These are phyloP conservation scores for Trididemnum miniatum DNA, from an alignment of 23 tunicate species.

Conservation along the genomic window DNA sequence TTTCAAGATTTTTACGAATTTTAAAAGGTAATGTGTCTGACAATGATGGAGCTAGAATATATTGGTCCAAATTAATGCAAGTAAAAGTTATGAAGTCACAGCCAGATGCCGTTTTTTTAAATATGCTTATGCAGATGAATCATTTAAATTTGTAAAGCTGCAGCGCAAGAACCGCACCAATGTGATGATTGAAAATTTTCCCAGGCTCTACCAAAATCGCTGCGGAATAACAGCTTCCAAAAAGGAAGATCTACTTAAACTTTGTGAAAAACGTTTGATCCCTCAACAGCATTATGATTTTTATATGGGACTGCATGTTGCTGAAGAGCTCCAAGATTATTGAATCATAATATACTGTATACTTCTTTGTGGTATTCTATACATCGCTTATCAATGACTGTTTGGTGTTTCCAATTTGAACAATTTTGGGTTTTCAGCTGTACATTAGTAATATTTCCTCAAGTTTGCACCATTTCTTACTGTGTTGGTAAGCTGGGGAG, in stretches of 20 bases:
- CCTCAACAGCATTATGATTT: background rate
- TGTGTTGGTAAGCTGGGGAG: no score
- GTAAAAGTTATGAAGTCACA: conserved; percentile 5
- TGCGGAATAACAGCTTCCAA: background rate
- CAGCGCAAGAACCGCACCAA: no score
- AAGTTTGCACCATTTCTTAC: no score
- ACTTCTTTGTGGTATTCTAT: no score
- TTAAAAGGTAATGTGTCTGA: background rate
- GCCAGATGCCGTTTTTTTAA: background rate
- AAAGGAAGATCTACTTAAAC: background rate
- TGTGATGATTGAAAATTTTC: no score
- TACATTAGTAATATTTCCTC: no score
- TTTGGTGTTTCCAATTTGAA: no score
- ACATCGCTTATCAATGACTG: no score
- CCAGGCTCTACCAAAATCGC: background rate
- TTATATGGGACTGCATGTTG: no score
- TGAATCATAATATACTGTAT: no score
- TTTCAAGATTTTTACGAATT: background rate
- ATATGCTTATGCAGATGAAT: conserved; percentile 15
- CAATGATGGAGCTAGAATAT: conserved; percentile 16
- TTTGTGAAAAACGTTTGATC: background rate
- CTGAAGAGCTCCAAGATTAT: no score
- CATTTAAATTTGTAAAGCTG: background rate
- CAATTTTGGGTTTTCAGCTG: no score
- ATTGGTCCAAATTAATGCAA: conserved; percentile 30